These are phyloP conservation scores for Archaeoteleia sp. DNA, from an alignment of 2,888 invertebrate species.

Conservation along the genomic window DNA sequence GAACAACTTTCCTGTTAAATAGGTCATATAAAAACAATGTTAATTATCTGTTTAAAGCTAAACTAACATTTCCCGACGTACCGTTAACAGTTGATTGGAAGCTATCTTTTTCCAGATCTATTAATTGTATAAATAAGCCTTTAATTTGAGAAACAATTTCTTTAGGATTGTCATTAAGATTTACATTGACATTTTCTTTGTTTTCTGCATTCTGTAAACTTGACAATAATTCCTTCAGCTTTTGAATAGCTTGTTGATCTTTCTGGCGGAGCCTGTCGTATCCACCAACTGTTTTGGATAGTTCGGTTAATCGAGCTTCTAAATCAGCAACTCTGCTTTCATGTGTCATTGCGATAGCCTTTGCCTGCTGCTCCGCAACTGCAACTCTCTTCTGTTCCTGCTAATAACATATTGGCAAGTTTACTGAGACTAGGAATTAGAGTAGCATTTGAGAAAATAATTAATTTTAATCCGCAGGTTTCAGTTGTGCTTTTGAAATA, in stretches of 20 bases:
- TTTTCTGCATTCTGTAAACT: slow-evolving; percentile 62
- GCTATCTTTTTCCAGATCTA: slow-evolving; percentile 74
- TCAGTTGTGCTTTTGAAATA: too few relatives aligned
- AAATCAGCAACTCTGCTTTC: slow-evolving; percentile 86
- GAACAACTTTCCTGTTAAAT: background rate
- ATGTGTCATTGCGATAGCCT: slow-evolving; percentile 81
- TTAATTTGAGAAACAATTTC: slow-evolving; percentile 74
- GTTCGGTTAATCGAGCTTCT: slow-evolving; percentile 85
- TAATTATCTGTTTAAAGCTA: too few relatives aligned
- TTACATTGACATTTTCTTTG: slow-evolving; percentile 53
- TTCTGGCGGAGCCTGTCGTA: slow-evolving; percentile 84
- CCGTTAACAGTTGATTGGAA: slow-evolving; percentile 71
- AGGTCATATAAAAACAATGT: too few relatives aligned
- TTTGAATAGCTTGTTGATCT: slow-evolving; percentile 84
- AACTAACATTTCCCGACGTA: too few relatives aligned
- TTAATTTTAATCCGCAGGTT: too few relatives aligned
- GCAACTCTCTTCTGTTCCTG: slow-evolving; percentile 84
- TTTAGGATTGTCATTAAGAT: slow-evolving; percentile 62
- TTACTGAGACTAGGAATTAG: too few relatives aligned
- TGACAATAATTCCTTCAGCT: slow-evolving; percentile 77
- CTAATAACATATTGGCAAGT: too few relatives aligned
- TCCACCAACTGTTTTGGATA: slow-evolving; percentile 86
- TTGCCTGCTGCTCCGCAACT: slow-evolving; percentile 84
- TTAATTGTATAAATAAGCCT: slow-evolving; percentile 73
- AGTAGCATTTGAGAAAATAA: too few relatives aligned